Base-by-base conservation (phyloP, 2,797 vertebrate genomes). In the Sebastes hubbsi region DNA sequence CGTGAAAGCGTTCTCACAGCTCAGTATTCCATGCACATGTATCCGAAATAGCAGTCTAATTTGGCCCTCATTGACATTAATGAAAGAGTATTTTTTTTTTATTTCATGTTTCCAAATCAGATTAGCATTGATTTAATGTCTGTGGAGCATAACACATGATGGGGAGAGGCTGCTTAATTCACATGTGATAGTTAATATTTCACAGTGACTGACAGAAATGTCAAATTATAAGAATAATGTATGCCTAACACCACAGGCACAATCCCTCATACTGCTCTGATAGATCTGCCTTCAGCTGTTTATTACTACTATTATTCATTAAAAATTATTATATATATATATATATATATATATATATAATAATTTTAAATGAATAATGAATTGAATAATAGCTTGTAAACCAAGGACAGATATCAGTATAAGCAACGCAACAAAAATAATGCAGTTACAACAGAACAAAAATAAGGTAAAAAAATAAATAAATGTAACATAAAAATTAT, bases 41-140 rank as follows among this genome's bases (percentile, higher is more conserved):
- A 46, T 78, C 69, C 14, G 52, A 73, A 84, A 64, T 24, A 59
- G 60, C n/a, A 8, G 5, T 46, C 25, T 75, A 66, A 80, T 88
- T 81, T 83, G 62, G 64, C 72, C 77, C 14, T 68, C 34, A 63
- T 55, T 84, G 73, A 83, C 67, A 82, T 65, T 59, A 81, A 81
- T 81, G 64, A 76, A 76, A 75, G 58, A 46, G 18, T 80, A 46
- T 64, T 82, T 60, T 88, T 88, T 55, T 42, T 87, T 80, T 80
- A 87, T 82, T 80, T 67, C 49, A 75, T 84, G 42, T 87, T 83
- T 87, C 67, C 60, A 77, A 78, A 84, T 84, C 63, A 79, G 79
- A 88, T 87, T 49, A 78, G 61, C 74, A 91, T 75, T 78, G 90
- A 90, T 89, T 88, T 80, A 61, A 59, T 80, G 84, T 88, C 89